Conservation (phyloP, 2,113 vertebrate genomes). For the Gambusia affinis region DNA sequence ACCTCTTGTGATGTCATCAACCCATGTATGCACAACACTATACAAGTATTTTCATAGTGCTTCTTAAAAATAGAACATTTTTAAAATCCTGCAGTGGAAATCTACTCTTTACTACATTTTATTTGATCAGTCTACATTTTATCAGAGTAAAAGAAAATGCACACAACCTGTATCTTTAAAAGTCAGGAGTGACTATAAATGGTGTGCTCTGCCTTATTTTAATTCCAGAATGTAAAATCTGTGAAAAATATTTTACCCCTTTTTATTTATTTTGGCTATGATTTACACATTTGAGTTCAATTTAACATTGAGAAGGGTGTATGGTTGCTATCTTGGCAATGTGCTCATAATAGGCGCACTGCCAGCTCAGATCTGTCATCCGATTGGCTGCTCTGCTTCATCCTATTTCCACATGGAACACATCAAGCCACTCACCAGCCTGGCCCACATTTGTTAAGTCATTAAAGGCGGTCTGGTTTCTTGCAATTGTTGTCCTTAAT, state of each 20-base stretch:
- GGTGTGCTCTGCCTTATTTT: not conserved
- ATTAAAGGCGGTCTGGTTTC: slow-evolving; percentile 34
- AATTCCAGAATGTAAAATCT: not conserved
- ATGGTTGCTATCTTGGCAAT: slow-evolving; percentile 29
- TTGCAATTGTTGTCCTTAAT: not conserved
- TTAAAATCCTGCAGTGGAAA: not conserved
- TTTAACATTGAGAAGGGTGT: slow-evolving; percentile 2
- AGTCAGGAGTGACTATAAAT: not conserved
- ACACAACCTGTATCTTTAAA: not conserved
- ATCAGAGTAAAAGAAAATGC: not conserved
- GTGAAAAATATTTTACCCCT: slow-evolving; percentile 5
- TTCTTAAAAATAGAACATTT: too few species aligned
- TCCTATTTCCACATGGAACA: slow-evolving; percentile 49
- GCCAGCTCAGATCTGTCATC: slow-evolving; percentile 32
- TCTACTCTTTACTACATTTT: not conserved
- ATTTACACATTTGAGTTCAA: slow-evolving; percentile 8
- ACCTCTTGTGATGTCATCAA: too few species aligned
- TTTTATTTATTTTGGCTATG: not conserved
- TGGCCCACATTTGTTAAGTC: slow-evolving; percentile 30
- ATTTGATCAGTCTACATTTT: not conserved
- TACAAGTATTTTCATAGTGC: too few species aligned
- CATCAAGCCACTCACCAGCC: slow-evolving; percentile 49
- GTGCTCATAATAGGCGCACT: slow-evolving; percentile 27
- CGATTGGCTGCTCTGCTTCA: slow-evolving; percentile 37
- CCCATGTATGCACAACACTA: too few species aligned